phyloP scores from a whole-genome alignment of 2,888 invertebrate genomes.

The Dascillus cervinus region DNA sequence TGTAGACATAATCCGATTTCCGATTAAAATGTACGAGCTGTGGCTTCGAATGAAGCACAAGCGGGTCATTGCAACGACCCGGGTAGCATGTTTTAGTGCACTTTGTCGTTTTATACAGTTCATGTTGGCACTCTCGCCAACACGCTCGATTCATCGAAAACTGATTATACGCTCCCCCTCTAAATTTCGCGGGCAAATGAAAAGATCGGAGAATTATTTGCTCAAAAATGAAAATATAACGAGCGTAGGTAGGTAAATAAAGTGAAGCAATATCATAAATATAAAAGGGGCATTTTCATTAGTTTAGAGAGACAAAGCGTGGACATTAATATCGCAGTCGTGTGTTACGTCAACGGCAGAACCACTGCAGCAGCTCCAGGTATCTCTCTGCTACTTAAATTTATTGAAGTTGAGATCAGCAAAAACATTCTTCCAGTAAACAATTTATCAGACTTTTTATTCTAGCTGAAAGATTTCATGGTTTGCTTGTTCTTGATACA shows the following conservation, averaged over 20 bases:
- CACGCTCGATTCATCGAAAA: constrained; percentile 15
- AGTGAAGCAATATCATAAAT: constrained; percentile 15
- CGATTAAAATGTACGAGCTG: constrained; percentile 11
- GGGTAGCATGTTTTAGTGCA: constrained; percentile 8
- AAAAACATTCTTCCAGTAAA: constrained; percentile 19
- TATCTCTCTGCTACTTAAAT: constrained; percentile 18
- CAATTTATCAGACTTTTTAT: constrained; percentile 18
- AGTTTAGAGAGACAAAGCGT: constrained; percentile 14
- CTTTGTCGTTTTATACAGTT: constrained; percentile 6
- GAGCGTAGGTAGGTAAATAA: constrained; percentile 16
- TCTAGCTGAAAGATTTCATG: constrained; percentile 9
- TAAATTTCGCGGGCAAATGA: constrained; percentile 7
- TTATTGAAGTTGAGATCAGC: constrained; percentile 20
- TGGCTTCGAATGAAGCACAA: constrained; percentile 5
- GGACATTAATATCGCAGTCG: constrained; percentile 16
- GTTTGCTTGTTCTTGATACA: no score
- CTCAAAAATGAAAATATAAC: constrained; percentile 6
- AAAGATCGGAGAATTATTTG: constrained; percentile 6
- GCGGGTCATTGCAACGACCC: constrained; percentile 8
- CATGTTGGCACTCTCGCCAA: constrained; percentile 14
- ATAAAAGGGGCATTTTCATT: constrained; percentile 15
- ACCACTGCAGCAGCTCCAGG: constrained; percentile 11
- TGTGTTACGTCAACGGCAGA: constrained; percentile 17
- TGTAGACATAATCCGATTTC: constrained; percentile 12
- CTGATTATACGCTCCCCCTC: constrained; percentile 14